phyloP scores from a whole-genome alignment of 2,113 vertebrate species.

The Ascaphus truei region DNA sequence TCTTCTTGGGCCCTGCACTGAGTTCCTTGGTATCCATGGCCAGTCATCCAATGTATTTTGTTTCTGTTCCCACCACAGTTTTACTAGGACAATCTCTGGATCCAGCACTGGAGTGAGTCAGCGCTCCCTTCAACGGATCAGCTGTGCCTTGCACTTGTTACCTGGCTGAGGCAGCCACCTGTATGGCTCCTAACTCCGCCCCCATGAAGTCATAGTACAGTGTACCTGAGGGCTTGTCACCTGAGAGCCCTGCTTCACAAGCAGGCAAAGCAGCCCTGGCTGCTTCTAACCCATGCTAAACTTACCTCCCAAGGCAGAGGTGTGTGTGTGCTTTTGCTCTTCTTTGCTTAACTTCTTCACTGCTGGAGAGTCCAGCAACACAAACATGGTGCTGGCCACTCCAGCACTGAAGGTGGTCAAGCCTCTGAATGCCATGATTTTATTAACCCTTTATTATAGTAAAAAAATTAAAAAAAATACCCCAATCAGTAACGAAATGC shows the following conservation, averaged over 20 bases:
- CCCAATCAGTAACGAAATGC: background rate
- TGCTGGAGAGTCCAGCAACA: background rate
- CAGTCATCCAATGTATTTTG: background rate
- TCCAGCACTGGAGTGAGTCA: slow-evolving; percentile 30
- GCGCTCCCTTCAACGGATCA: slow-evolving; percentile 29
- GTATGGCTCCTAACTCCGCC: slow-evolving; percentile 63
- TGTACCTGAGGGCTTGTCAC: slow-evolving; percentile 55
- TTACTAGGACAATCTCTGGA: background rate
- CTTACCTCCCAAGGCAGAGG: slow-evolving; percentile 32
- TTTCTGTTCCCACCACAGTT: background rate
- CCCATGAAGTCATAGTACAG: slow-evolving; percentile 59
- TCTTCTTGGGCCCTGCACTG: slow-evolving; percentile 58
- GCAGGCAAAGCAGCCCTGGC: slow-evolving; percentile 46
- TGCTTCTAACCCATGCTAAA: slow-evolving; percentile 29
- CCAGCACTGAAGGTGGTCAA: background rate
- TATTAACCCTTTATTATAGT: slow-evolving; percentile 16
- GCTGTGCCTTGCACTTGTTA: slow-evolving; percentile 46
- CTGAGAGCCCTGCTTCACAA: slow-evolving; percentile 54
- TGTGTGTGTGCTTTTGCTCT: too few species aligned
- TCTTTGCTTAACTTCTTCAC: slow-evolving; percentile 17
- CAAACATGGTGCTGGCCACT: background rate
- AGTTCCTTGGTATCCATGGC: slow-evolving; percentile 67
- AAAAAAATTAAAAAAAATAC: background rate
- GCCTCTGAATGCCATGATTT: slow-evolving; percentile 4
- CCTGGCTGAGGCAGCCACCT: slow-evolving; percentile 66